A percentile compares a stretch with the other conserved stretches of the same genome.
Conservation (phyloP, 2,888 invertebrate species). For the Cyaniris semiargus region DNA sequence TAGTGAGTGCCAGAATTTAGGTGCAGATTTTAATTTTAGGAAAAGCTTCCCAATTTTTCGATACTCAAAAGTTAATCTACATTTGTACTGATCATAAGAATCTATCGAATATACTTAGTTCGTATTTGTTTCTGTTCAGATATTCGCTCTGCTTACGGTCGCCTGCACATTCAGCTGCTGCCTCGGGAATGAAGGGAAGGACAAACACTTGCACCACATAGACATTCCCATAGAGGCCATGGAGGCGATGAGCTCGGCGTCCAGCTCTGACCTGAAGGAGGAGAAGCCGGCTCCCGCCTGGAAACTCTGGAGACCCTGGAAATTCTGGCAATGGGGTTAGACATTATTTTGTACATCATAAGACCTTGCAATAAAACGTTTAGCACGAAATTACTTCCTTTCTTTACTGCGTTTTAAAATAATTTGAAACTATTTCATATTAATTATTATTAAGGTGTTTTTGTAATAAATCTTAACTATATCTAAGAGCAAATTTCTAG, state of each 20-base stretch:
- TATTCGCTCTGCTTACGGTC: slow-evolving; percentile 49
- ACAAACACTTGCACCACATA: slow-evolving; percentile 43
- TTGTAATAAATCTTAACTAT: no score
- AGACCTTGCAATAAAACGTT: slow-evolving; percentile 33
- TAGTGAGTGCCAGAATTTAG: no score
- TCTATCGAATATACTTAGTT: no score
- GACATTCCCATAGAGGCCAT: slow-evolving; percentile 49
- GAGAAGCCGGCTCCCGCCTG: slow-evolving; percentile 48
- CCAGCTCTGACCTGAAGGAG: slow-evolving; percentile 48
- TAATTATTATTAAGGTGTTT: no score
- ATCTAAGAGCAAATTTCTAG: no score
- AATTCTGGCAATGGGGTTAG: slow-evolving; percentile 59
- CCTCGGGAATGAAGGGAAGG: slow-evolving; percentile 49
- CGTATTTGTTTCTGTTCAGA: slow-evolving; percentile 45
- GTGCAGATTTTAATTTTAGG: no score
- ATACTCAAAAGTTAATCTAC: no score
- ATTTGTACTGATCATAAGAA: no score
- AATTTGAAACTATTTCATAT: background rate
- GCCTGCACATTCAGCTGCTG: slow-evolving; percentile 51
- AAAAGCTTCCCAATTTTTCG: no score
- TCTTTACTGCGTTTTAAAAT: background rate
- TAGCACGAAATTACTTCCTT: slow-evolving; percentile 12
- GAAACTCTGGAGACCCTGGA: slow-evolving; percentile 57
- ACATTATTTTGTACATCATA: slow-evolving; percentile 33
- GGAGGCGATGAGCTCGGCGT: slow-evolving; percentile 40